phyloP scores from a whole-genome alignment of 2,888 invertebrate species.

The Heterodera filipjevi region DNA sequence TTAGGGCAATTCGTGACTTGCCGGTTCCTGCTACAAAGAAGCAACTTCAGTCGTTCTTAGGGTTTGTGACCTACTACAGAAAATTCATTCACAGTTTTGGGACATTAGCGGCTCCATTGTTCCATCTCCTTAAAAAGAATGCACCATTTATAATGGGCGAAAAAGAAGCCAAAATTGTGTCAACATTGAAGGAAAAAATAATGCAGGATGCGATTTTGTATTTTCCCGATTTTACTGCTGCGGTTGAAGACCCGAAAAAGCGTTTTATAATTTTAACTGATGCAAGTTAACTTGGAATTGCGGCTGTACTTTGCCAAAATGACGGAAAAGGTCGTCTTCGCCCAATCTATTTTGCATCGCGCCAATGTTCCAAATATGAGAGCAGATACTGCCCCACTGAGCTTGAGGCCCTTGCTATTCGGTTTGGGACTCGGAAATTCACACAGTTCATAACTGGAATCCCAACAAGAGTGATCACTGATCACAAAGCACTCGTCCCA shows the following conservation, averaged over 20 bases:
- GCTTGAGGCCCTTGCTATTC: slow-evolving; percentile 30
- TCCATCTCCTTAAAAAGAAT: slow-evolving; percentile 36
- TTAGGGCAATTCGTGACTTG: slow-evolving; percentile 25
- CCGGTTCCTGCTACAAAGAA: slow-evolving; percentile 32
- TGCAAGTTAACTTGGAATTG: slow-evolving; percentile 43
- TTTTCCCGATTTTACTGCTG: slow-evolving; percentile 46
- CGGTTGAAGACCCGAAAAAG: slow-evolving; percentile 27
- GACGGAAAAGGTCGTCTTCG: slow-evolving; percentile 33
- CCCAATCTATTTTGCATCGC: slow-evolving; percentile 45
- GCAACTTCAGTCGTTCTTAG: slow-evolving; percentile 8
- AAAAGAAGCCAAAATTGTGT: slow-evolving; percentile 38
- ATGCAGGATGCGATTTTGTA: slow-evolving; percentile 35
- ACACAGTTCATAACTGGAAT: slow-evolving; percentile 34
- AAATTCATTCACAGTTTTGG: slow-evolving; percentile 46
- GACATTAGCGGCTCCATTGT: slow-evolving; percentile 40
- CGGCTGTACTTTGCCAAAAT: slow-evolving; percentile 43
- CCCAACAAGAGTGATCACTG: slow-evolving; percentile 17
- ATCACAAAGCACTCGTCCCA: no score
- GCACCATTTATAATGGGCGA: slow-evolving; percentile 39
- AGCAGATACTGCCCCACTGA: slow-evolving; percentile 31
- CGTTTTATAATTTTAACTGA: slow-evolving; percentile 47
- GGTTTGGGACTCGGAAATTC: slow-evolving; percentile 33
- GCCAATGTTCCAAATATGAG: slow-evolving; percentile 33
- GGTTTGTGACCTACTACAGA: slow-evolving; percentile 31
- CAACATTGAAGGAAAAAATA: slow-evolving; percentile 37